Conservation (phyloP, 2,888 invertebrate species). For the Phasia obesa region DNA sequence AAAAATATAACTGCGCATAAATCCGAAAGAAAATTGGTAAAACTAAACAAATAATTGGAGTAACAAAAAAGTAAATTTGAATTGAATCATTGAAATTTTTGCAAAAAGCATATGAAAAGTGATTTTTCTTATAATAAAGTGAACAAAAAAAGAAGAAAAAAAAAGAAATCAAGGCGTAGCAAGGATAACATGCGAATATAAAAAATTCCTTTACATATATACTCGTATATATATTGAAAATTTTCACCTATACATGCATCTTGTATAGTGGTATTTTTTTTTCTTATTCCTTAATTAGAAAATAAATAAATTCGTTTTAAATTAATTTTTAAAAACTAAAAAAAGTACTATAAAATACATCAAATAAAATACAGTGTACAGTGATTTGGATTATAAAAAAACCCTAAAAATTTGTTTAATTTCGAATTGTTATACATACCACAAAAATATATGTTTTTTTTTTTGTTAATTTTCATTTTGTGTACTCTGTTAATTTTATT, state of each 20-base stretch:
- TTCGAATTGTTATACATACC: constrained; percentile 37
- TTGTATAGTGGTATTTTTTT: too few relatives aligned
- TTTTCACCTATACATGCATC: constrained; percentile 15
- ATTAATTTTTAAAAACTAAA: not conserved
- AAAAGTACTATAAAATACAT: not conserved
- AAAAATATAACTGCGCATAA: constrained; percentile 27
- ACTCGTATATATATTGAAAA: constrained; percentile 31
- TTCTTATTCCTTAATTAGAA: not conserved
- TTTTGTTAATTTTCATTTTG: constrained; percentile 12
- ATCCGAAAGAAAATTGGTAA: constrained; percentile 36
- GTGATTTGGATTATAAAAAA: constrained; percentile 4
- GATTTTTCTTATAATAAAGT: constrained; percentile 35
- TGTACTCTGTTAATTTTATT: constrained; percentile 39
- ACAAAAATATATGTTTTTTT: not conserved
- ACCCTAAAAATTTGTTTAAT: not conserved
- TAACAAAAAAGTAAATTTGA: constrained; percentile 40
- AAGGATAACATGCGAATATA: constrained; percentile 56
- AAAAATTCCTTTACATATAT: constrained; percentile 10
- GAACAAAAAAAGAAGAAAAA: not conserved
- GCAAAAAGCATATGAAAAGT: constrained; percentile 22
- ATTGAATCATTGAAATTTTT: constrained; percentile 39
- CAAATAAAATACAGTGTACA: not conserved
- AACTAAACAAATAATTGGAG: constrained; percentile 44
- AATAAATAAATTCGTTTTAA: constrained; percentile 20
- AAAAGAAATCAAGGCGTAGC: constrained; percentile 66